A percentile compares a stretch with the other conserved stretches of the same genome.
Conservation (phyloP, 1,140 invertebrate genomes). For the Tigriopus japonicus region DNA sequence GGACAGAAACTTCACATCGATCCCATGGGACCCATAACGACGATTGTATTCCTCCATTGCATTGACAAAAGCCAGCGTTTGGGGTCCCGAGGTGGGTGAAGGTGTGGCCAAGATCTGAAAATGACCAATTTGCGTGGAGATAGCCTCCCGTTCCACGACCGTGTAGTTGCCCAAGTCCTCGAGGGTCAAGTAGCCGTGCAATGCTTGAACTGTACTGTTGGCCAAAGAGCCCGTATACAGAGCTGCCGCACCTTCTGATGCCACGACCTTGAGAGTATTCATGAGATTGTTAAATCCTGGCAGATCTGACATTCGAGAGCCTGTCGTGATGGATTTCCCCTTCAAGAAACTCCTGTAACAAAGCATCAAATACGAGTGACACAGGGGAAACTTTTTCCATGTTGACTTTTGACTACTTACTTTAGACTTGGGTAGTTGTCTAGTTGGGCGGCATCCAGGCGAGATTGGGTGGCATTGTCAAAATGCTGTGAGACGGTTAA, state of each 20-base stretch:
- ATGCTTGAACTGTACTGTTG: neutral
- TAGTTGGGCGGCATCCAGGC: neutral
- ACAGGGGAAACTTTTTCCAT: neutral
- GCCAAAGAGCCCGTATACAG: neutral
- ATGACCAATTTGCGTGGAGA: neutral
- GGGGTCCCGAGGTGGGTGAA: neutral
- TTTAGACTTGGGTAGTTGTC: neutral
- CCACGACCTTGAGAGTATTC: neutral
- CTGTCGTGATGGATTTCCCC: no score
- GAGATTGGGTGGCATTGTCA: slow-evolving; percentile 10
- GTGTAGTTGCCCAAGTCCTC: neutral
- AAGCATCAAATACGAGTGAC: no score
- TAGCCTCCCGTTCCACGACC: neutral
- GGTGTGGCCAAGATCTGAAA: neutral
- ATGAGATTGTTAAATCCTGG: neutral
- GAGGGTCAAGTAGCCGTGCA: neutral
- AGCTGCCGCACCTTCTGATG: neutral
- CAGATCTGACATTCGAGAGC: neutral
- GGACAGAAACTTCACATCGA: no score
- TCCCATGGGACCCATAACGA: no score
- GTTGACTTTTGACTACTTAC: neutral
- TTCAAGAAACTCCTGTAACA: no score
- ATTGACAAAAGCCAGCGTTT: slow-evolving; percentile 3
- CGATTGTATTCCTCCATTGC: neutral
- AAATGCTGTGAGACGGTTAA: slow-evolving; percentile 10